Base-by-base conservation (phyloP, 2,797 vertebrate genomes). In the Microchirus variegatus region DNA sequence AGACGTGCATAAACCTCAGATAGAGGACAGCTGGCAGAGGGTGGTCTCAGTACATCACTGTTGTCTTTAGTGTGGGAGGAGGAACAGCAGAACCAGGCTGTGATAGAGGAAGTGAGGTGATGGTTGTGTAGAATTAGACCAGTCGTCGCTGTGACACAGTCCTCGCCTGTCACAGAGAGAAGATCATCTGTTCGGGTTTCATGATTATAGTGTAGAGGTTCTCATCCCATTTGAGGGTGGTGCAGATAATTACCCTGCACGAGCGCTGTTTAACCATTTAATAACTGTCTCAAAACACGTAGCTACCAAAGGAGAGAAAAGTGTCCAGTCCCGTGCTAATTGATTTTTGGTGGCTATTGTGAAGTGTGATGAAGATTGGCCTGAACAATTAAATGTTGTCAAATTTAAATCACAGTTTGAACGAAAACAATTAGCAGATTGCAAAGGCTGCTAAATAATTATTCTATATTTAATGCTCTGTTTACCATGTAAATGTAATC, bases 21-120 rank as follows among this genome's bases (percentile, higher is more conserved):
- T 70, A 40, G 77, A 71, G 60, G 68, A 70, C 77, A 82, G 82
- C 73, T 81, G 77, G 76, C 67, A 45, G 57, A 71, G 53, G 54
- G 55, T n/a, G 3, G 40, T 60, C 62, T 80, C 48, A 42, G 73
- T 51, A 65, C 66, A 48, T 52, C 51, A 62, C 58, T 70, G 71
- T 65, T 64, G 65, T 70, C 63, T 73, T 74, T 55, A 48, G 69
- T 66, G 84, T 82, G 77, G 77, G 84, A 73, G 79, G 82, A 76
- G 53, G 61, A 12, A 1, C 49, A 59, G 64, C 47, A 73, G 22
- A 75, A 60, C 26, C 68, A 56, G 61, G 51, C 71, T 63, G 69
- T 50, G 66, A 63, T 5, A 35, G 67, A 82, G 74, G 70, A 84
- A 63, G 70, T 51, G 70, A 72, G 58, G 48, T 44, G 70, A 76